Conservation (phyloP, 53 echinoderm and acorn worm genomes). For the Luidia sarsii region DNA sequence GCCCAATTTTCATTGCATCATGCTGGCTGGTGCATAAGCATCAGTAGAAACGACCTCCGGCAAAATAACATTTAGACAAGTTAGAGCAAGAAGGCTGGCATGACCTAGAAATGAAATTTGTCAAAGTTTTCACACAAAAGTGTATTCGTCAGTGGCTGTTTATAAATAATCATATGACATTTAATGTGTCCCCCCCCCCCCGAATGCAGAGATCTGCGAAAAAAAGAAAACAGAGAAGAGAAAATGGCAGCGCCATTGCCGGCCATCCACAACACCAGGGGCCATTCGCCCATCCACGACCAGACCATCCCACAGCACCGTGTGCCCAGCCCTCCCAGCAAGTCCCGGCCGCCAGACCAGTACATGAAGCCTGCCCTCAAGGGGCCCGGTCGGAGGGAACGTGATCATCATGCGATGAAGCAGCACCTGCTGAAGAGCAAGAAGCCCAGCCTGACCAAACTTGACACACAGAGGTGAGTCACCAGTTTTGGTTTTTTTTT, state of each 20-base stretch:
- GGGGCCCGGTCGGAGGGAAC: slow-evolving; percentile 60
- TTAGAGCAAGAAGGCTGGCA: no score
- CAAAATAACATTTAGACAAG: no score
- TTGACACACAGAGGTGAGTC: slow-evolving; percentile 84
- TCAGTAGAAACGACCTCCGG: no score
- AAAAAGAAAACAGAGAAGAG: no score
- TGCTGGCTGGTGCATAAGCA: no score
- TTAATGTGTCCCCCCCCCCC: no score
- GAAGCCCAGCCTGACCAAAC: slow-evolving; percentile 76
- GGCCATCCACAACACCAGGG: slow-evolving; percentile 78
- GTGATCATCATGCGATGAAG: slow-evolving; percentile 67
- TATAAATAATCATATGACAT: no score
- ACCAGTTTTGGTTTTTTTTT: background rate
- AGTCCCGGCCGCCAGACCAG: slow-evolving; percentile 65
- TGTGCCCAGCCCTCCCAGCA: slow-evolving; percentile 95
- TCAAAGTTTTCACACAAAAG: no score
- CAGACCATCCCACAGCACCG: slow-evolving; percentile 79
- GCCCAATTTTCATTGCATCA: no score
- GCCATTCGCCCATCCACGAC: slow-evolving; percentile 68
- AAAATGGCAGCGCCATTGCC: slow-evolving; percentile 96
- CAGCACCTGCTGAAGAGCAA: slow-evolving; percentile 61
- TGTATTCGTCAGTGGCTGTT: no score
- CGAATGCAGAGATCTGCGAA: background rate
- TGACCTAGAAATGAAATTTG: no score
- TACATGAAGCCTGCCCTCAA: slow-evolving; percentile 66